Evolutionary conservation across 1,140 invertebrate species (phyloP), one percentile per base, ranked within the genome.

Genomic region (Oedothorax gibbosus): DNA sequence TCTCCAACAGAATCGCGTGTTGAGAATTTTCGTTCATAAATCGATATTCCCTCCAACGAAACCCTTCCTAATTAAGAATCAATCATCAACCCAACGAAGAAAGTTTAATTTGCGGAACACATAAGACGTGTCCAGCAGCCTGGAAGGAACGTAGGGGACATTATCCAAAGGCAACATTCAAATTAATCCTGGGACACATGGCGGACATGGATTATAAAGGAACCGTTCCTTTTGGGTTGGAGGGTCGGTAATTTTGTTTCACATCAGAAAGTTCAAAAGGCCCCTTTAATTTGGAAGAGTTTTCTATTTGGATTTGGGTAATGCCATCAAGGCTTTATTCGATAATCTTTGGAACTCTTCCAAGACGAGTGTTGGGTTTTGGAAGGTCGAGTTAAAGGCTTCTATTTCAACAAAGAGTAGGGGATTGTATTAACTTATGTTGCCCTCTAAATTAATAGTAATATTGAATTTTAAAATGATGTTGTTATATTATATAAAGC

Each of bases 41-140:
- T 77, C 75, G 49, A 77, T 77, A 75, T 75, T 60, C 21, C 54
- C 62, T 20, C n/a, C 15, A 18, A 18, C 75, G 12, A 11, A 15
- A n/a, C 18, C 49, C 60, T 15, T 77, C 50, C 75, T 77, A 77
- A 77, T 77, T 77, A 77, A 77, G 75, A 77, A 77, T 77, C 75
- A 77, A 77, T 77, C 75, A 77, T 77, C 75, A 64, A 35, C 75
- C 54, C 14, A 65, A 62, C 75, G 57, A 65, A 51, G 75, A 64
- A 77, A 77, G 62, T 77, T 77, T 77, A 77, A 77, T 77, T 77
- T 77, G 57, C 18, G 57, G 72, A 75, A 75, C 53, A 35, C 35
- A n/a, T 75, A 75, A 75, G 72, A 75, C 60, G 72, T 75, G 53
- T 75, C 53, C 21, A 35, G 35, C 20, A 49, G 14, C 7, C 12